These are phyloP conservation scores for Urosaurus nigricauda DNA, from an alignment of 2,797 vertebrate genomes.

Conservation along the genomic window DNA sequence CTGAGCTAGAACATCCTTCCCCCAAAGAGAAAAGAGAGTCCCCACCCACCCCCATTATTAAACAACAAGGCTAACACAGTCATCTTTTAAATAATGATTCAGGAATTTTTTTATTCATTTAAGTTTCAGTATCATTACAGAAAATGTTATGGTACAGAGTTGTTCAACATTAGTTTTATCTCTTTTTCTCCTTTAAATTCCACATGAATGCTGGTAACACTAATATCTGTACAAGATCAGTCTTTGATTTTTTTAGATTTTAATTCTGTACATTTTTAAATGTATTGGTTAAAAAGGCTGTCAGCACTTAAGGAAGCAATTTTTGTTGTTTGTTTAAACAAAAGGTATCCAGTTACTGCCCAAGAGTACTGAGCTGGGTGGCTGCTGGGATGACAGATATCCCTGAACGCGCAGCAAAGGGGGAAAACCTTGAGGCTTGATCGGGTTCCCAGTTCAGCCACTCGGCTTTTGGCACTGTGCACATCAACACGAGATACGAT, in stretches of 20 bases:
- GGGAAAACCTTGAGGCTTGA: conserved; percentile 73
- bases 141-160: conserved; percentile 99
- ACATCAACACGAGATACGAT: conserved; percentile 99
- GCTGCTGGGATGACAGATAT: conserved; percentile 85
- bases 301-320: conserved; percentile 99
- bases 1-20: conserved; percentile 8
- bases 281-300: conserved; percentile 99
- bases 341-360: conserved; percentile 90
- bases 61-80: conserved; percentile 77
- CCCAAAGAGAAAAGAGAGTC: conserved; percentile 30
- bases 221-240: conserved; percentile 99
- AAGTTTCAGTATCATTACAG: conserved; percentile 99
- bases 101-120: conserved; percentile 97
- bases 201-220: conserved; percentile 99
- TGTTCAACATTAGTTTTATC: conserved; percentile 94
- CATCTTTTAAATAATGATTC: conserved; percentile 96
- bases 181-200: conserved; percentile 97
- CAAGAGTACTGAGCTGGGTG: conserved; percentile 84
- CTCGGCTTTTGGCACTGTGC: conserved; percentile 97
- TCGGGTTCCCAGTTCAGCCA: conserved; percentile 76
- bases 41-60: conserved; percentile 54
- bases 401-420: conserved; percentile 83
- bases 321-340: conserved; percentile 92
- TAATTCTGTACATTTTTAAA: conserved; percentile 98
- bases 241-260: conserved; percentile 86